Percentiles rank a stretch among this genome's conserved stretches.
phyloP scores from a whole-genome alignment of 64 coral and sea anemone genomes.

The Orbicella faveolata region DNA sequence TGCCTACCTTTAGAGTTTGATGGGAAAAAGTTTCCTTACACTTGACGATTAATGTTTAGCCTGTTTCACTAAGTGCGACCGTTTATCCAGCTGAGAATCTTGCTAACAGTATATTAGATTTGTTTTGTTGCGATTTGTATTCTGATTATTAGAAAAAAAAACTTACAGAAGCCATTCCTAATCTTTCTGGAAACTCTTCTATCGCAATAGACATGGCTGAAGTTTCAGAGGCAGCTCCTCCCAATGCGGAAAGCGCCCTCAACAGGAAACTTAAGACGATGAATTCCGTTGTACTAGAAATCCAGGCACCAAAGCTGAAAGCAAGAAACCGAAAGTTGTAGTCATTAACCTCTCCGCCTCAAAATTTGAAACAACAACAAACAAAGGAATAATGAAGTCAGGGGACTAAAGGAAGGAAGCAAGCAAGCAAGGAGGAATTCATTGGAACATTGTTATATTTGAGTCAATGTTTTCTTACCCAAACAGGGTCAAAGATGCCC shows the following conservation, averaged over 20 bases:
- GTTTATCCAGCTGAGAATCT: background rate
- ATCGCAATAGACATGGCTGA: background rate
- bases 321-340: background rate
- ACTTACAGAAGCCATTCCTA: background rate
- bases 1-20: no score
- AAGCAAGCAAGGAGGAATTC: no score
- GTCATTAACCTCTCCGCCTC: no score
- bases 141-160: background rate
- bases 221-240: constrained; percentile 23
- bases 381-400: no score
- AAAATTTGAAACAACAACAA: no score
- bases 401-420: no score
- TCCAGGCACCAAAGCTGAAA: constrained; percentile 15
- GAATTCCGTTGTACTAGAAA: background rate
- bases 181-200: background rate
- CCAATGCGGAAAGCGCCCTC: background rate
- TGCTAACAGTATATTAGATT: background rate
- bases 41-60: background rate
- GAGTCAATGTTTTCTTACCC: no score
- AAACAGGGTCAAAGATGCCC: no score
- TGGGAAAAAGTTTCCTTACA: no score
- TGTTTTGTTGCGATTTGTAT: background rate
- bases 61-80: background rate
- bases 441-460: no score
- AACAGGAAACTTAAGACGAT: background rate